Base-by-base conservation (phyloP, 2,888 invertebrate genomes). In the Eledona agricola region DNA sequence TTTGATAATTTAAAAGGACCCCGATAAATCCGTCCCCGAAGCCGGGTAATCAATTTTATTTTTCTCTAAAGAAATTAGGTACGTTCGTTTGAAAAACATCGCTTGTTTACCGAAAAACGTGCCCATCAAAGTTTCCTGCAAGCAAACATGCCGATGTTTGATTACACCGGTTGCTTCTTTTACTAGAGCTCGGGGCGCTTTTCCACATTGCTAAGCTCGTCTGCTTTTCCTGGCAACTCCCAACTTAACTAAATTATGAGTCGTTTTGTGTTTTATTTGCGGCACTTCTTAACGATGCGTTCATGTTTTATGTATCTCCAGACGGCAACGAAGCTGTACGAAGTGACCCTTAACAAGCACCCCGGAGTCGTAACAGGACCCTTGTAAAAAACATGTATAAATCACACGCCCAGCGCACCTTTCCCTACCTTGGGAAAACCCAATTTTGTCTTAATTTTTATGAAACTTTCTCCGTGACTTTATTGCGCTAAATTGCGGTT, bases 251-350 rank as follows among this genome's bases (percentile, higher is more conserved):
- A 61, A 65, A 65, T 65, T 65, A 65, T 62, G 60, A 65, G 53
- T 55, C 45, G 55, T 53, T 55, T 55, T 57, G 50, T 57, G 63
- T 56, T 63, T 62, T 63, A 63, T 63, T 65, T 62, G 65, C 60
- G 62, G 63, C 59, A 58, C 59, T 62, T 60, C 63, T 64, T 66
- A 66, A 66, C 66, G 65, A 65, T 59, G 62, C 61, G 61, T 65
- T 66, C 66, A 66, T 66, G 66, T 66, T 66, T 66, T 66, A 66
- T 66, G 65, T 65, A 66, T 65, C 63, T 60, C 59, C 49, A 56
- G 59, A 55, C 53, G 38, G 58, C 52, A 22, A 10, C 26, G 51
- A 15, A 20, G 20, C 17, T 40, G 43, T 20, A 47, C 29, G 42
- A 38, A 53, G 51, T 57, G 51, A 42, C 55, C 58, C 51, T 59